Conservation (phyloP, 1,140 invertebrate genomes). For the Himalopsyche phryganea region DNA sequence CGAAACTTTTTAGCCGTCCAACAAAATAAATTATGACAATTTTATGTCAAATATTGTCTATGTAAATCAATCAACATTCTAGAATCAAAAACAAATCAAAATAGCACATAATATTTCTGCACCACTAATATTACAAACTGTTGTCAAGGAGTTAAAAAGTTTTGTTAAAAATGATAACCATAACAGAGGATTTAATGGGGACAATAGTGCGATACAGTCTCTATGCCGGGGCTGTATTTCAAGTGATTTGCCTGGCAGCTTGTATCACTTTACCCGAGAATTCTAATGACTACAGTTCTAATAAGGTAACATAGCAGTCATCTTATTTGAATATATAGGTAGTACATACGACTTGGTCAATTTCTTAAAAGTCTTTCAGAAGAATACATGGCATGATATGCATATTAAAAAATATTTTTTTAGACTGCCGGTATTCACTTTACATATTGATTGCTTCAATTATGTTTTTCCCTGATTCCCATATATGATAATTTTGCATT, state of each 20-base stretch:
- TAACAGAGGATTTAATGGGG: constrained; percentile 53
- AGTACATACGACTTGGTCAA: not conserved
- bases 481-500: not conserved
- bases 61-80: no score
- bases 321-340: not conserved
- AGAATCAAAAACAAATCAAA: no score
- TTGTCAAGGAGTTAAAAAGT: no score
- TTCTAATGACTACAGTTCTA: constrained; percentile 26
- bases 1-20: no score
- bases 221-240: constrained; percentile 61
- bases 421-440: not conserved
- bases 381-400: not conserved
- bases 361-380: not conserved
- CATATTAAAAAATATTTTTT: not conserved
- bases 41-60: no score
- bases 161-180: constrained; percentile 28
- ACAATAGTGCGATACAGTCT: constrained; percentile 58
- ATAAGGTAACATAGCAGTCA: constrained; percentile 17
- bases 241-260: constrained; percentile 60
- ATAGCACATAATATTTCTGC: no score
- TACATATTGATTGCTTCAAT: not conserved
- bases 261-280: constrained; percentile 55
- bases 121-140: no score
- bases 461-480: not conserved
- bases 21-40: no score